A percentile compares a stretch with the other conserved stretches of the same genome.
Conservation (phyloP, 2,797 vertebrate genomes). For the Argya squamiceps region DNA sequence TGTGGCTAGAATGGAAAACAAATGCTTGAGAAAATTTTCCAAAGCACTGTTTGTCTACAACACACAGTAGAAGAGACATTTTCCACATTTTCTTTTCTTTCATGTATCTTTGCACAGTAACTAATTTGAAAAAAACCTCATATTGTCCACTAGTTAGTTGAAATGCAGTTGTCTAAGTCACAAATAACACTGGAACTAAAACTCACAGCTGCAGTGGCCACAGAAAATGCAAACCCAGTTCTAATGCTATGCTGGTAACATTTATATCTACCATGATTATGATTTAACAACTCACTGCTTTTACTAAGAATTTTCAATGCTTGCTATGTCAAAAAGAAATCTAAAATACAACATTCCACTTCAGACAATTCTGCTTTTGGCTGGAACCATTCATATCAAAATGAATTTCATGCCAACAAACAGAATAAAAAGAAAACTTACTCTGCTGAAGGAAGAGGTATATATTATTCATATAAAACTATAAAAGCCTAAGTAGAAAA, state of each 20-base stretch:
- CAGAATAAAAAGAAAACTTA: not conserved
- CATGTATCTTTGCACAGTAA: not conserved
- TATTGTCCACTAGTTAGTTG: not conserved
- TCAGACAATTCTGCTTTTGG: not conserved
- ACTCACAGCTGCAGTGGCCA: not conserved
- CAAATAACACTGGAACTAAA: not conserved
- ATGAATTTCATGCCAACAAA: not conserved
- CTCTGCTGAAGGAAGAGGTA: not conserved
- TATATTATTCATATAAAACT: not conserved
- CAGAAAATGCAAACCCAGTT: not conserved
- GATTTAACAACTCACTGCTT: not conserved
- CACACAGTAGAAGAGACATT: not conserved
- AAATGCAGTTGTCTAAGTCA: not conserved
- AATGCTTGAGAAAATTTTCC: not conserved
- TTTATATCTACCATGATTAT: not conserved
- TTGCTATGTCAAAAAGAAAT: not conserved
- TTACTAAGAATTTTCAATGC: not conserved
- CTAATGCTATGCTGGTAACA: not conserved
- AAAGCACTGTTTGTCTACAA: not conserved
- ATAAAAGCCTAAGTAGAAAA: not conserved
- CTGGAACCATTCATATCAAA: not conserved
- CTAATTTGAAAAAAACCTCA: not conserved
- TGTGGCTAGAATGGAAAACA: not conserved
- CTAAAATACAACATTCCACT: not conserved
- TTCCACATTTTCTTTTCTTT: not conserved